Base-by-base conservation (phyloP, 2,888 invertebrate species). In the Arenicola marina region DNA sequence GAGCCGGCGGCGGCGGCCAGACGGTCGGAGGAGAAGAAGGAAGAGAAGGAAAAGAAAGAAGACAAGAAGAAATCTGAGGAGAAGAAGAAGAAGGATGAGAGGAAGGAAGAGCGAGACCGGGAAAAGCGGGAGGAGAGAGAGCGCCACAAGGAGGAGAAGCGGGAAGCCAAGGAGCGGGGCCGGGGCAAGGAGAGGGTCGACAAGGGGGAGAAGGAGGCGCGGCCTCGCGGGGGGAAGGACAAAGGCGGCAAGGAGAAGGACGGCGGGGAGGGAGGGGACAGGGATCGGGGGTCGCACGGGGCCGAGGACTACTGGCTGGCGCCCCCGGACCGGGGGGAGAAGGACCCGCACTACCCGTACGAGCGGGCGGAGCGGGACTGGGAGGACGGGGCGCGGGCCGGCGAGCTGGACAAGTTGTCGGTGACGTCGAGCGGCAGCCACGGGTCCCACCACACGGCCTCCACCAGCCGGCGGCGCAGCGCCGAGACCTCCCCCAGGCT, bases 331-430 rank as follows among this genome's bases (percentile, higher is more conserved):
- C 15, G 53, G 32, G 56, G 56, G 33, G 51, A 62, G 44, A 46
- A 55, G 21, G 34, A 51, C 11, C 43, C 62, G 26, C 70, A 69
- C n/a, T 56, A 59, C 31, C 56, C 64, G 28, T 60, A 69, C 15
- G 62, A 66, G 38, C 66, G 72, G 53, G 66, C 65, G 24, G 58
- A 43, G 43, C 26, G 44, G 29, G 28, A 32, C 2, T 24, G 51
- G 59, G 44, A 59, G 2, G 54, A 56, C 18, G 26, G 34, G n/a
- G 29, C 15, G 34, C n/a, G 43, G 29, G 68, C 67, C 24, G 31
- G 55, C 21, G n/a, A n/a, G n/a, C n/a, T n/a, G n/a, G n/a, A n/a
- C n/a, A n/a, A n/a, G n/a, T n/a, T n/a, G n/a, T n/a, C n/a, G n/a
- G n/a, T n/a, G n/a, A n/a, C n/a, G n/a, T n/a, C n/a, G n/a, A n/a